phyloP scores from a whole-genome alignment of 2,113 vertebrate genomes.

The Sciurus niger region DNA sequence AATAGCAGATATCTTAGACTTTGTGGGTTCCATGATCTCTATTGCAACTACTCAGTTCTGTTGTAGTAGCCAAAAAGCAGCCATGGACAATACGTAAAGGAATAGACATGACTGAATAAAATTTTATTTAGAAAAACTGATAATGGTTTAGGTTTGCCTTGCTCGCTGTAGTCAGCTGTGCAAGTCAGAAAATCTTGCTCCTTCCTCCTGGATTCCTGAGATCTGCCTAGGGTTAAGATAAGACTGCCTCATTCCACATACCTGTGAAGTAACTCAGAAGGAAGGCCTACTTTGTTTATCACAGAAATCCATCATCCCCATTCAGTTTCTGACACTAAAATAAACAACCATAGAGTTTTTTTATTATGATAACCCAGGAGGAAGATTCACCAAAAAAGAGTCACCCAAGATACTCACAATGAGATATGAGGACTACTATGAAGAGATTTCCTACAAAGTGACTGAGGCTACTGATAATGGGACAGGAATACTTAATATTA shows the following conservation, averaged over 20 bases:
- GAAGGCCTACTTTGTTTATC: neutral
- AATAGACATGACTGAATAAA: neutral
- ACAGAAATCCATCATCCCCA: neutral
- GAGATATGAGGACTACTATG: neutral
- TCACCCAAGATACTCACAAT: neutral
- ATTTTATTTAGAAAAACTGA: neutral
- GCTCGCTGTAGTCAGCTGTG: neutral
- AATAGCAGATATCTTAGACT: neutral
- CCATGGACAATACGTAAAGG: conserved; percentile 2
- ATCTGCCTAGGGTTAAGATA: neutral
- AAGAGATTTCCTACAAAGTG: conserved; percentile 25
- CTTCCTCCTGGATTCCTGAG: neutral
- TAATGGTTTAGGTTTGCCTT: neutral
- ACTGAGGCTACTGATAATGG: neutral
- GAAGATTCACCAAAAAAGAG: neutral
- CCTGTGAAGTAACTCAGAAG: neutral
- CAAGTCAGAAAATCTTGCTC: neutral
- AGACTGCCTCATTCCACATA: neutral
- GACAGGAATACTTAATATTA: conserved; percentile 18
- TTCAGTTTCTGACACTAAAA: neutral
- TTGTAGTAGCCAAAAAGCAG: neutral
- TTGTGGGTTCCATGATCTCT: neutral
- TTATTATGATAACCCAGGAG: conserved; percentile 4
- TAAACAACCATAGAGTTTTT: neutral
- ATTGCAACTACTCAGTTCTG: neutral